These are phyloP conservation scores for Lutjanus argentimaculatus DNA, from an alignment of 2,797 vertebrate species.

Conservation along the genomic window DNA sequence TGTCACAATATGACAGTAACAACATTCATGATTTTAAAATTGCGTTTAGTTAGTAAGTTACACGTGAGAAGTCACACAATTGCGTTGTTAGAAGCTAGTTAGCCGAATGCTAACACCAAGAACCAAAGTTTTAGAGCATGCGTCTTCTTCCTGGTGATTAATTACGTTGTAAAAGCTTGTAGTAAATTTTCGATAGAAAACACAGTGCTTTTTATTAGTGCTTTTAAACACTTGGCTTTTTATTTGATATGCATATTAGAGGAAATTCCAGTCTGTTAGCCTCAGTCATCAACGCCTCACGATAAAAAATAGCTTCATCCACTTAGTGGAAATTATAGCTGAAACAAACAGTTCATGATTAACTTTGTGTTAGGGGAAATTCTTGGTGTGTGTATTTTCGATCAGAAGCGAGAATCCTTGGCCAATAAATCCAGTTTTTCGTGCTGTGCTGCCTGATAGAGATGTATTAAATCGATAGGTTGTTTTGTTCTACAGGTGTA, in stretches of 20 bases:
- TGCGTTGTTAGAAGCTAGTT: neutral
- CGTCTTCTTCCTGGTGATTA: too few species aligned
- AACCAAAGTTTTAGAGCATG: neutral
- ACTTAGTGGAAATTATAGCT: neutral
- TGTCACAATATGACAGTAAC: accelerated
- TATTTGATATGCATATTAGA: too few species aligned
- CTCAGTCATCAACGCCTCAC: neutral
- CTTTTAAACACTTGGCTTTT: neutral
- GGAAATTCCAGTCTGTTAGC: neutral
- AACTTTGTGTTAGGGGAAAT: neutral
- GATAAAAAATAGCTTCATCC: neutral
- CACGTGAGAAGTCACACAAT: neutral
- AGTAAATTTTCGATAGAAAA: too few species aligned
- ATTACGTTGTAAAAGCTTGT: neutral
- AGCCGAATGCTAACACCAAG: constrained; percentile 43
- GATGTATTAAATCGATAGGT: neutral
- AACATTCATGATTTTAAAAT: accelerated
- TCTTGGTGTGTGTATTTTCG: neutral
- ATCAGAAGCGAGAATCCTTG: neutral
- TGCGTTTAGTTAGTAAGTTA: accelerated
- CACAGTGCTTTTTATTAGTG: neutral
- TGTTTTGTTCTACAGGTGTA: neutral
- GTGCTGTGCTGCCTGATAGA: neutral
- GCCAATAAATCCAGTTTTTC: neutral
- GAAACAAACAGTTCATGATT: neutral